These are phyloP conservation scores for Hippopotamus amphibius DNA, from an alignment of 2,113 vertebrate genomes.

Conservation along the genomic window DNA sequence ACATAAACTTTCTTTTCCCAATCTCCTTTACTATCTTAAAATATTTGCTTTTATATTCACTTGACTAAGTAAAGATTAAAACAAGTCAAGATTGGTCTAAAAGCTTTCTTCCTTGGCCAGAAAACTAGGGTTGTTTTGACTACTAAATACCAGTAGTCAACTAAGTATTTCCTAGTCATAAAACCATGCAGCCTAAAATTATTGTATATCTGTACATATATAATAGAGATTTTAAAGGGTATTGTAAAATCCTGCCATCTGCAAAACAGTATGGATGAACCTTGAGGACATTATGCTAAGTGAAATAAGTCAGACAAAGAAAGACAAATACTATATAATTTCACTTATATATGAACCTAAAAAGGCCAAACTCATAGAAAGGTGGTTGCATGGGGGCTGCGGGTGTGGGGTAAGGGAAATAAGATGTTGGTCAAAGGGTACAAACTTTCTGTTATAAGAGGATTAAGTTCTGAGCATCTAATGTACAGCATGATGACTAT, in stretches of 20 bases:
- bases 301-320: conserved; percentile 1
- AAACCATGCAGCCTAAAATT: background rate
- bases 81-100: background rate
- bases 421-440: background rate
- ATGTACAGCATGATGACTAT: background rate
- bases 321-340: background rate
- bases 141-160: background rate
- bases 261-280: background rate
- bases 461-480: background rate
- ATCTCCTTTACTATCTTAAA: conserved; percentile 46
- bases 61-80: conserved; percentile 42
- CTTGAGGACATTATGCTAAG: background rate
- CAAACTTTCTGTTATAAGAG: background rate
- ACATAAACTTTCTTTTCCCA: conserved; percentile 41
- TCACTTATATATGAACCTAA: background rate
- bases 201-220: background rate
- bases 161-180: background rate
- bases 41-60: conserved; percentile 43
- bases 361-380: background rate
- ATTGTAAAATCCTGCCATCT: background rate
- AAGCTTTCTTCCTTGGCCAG: conserved; percentile 13
- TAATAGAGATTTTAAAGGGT: background rate
- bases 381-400: background rate
- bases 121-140: background rate
- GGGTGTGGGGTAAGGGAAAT: background rate